Base-by-base conservation (phyloP, 2,888 invertebrate genomes). In the Lasioglossum zephyrum region DNA sequence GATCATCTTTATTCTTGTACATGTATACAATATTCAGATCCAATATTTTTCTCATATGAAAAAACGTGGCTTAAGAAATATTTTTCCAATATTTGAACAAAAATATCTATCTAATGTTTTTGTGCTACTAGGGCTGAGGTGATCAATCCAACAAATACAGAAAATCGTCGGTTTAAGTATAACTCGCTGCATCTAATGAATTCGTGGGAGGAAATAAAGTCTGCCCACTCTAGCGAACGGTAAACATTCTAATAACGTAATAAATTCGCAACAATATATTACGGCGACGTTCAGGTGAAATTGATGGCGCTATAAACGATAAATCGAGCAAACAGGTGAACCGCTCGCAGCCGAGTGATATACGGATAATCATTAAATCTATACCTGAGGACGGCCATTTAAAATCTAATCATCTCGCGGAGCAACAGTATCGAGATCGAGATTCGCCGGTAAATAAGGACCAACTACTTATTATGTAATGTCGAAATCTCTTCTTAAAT, bases 301-400 rank as follows among this genome's bases (percentile, higher is more conserved):
- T 31, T 63, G 31, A 63, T 63, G 63, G 63, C 3, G 31, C 63
- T 63, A 31, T 63, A 63, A 63, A 31, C 63, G 63, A 63, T 63
- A 31, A 63, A 63, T 63, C 63, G 63, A 31, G 63, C 63, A 63
- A 63, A 63, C 31, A 63, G 63, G 63, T 63, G 63, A 63, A 63
- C 16, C 31, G 63, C 63, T 63, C 26, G 63, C 63, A 31, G 63
- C 31, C 26, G 31, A 63, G 31, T 31, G 63, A 63, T 63, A 18
- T 63, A 63, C 63, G 63, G 63, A 31, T 18, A 31, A 26, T 31
- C 31, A 18, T 31, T 63, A 31, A 63, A 63, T 63, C 63, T 18
- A 0, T 31, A 31, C 26, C 6, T 31, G 31, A 31, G 8, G 63
- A 31, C 31, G 3, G 63, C 18, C 31, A 63, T 18, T 63, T 63